These are phyloP conservation scores for Thysanoteuthis rhombus DNA, from an alignment of 2,888 invertebrate genomes.

Conservation along the genomic window DNA sequence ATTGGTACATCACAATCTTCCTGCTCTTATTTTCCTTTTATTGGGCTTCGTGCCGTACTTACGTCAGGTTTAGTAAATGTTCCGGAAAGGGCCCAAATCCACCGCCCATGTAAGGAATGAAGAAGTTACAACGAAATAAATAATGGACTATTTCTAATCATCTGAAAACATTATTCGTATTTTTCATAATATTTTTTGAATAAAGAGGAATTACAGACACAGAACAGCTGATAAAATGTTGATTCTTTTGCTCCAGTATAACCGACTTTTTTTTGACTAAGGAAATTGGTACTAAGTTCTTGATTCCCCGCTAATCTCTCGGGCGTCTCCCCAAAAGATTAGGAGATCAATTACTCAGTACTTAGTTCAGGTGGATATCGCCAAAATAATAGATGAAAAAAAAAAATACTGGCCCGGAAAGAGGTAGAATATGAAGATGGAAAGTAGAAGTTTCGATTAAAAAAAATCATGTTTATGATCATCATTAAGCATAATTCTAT, in stretches of 20 bases:
- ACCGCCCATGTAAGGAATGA: not conserved
- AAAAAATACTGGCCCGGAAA: not conserved
- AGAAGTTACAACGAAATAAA: not conserved
- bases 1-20: too few species aligned
- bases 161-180: not conserved
- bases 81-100: not conserved
- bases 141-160: not conserved
- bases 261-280: not conserved
- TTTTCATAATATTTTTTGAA: not conserved
- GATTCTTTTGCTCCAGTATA: not conserved
- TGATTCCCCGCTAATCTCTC: not conserved
- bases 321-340: not conserved
- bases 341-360: not conserved
- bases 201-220: not conserved
- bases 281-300: not conserved
- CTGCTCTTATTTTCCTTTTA: too few species aligned
- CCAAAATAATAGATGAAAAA: not conserved
- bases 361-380: not conserved
- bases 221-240: not conserved
- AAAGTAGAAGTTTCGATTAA: too few species aligned
- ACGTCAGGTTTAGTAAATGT: too few species aligned
- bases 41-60: too few species aligned
- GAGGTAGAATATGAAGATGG: not conserved
- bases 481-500: too few species aligned
- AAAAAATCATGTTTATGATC: too few species aligned